Base-by-base conservation (phyloP, 2,113 vertebrate species). In the Pygoscelis adeliae region DNA sequence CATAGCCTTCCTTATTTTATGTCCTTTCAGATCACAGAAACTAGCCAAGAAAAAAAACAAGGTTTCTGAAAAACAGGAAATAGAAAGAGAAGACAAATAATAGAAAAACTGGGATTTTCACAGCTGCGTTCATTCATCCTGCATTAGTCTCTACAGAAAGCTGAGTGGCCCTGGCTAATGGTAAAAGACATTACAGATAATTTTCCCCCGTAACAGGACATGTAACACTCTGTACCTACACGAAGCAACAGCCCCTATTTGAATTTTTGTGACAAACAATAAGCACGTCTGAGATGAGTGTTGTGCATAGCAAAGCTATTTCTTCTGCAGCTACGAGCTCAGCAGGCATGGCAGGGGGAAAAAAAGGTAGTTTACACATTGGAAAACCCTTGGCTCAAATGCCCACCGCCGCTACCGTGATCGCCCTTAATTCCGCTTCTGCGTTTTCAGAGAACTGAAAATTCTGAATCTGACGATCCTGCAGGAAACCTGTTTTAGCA, bases 251-350 rank as follows among this genome's bases (percentile, higher is more conserved):
- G 50, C 2, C 5, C 17, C 61, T 30, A 25, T 38, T 25, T 55
- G 84, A 27, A 66, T 25, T 23, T 50, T 11, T n/a, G 19, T 2
- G 2, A 56, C 44, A 27, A 0, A 0, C 30, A 66, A 11, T 9
- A 22, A 84, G 61, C 32, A 22, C 2, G 1, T 10, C 29, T 0
- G 0, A 76, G 52, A 25, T 34, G 23, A 69, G n/a, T 3, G 19
- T 9, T 20, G 36, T 23, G 29, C 9, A 18, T 38, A 47, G 40
- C 34, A 44, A 15, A 1, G 6, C 40, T 38, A 17, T 16, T 23
- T 42, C n/a, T 47, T n/a, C 42, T 16, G 38, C 26, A 42, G 52
- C n/a, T 25, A 15, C 1, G 3, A 74, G 56, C 56, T 40, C 71
- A 58, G 38, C 49, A 42, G 46, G 62, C 26, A 21, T 0, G 2